Conservation (phyloP, 2,797 vertebrate species). For the Anguilla pacifica region DNA sequence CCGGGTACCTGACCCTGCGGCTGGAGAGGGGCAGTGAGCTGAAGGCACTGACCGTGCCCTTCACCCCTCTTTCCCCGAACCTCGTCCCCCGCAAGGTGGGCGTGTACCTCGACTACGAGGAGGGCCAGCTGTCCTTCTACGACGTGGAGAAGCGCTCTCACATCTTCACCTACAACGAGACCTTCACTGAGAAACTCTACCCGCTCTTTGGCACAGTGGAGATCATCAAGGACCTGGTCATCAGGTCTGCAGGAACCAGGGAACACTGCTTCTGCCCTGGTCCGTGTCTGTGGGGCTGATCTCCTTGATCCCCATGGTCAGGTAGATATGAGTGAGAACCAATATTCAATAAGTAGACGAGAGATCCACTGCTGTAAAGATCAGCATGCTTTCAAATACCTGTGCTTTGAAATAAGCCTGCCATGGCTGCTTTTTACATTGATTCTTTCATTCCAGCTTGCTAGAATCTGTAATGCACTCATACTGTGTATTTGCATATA, state of each 20-base stretch:
- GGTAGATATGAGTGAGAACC: conserved; percentile 7
- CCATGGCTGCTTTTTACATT: conserved; percentile 42
- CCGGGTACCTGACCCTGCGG: conserved; percentile 73
- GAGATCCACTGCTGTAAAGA: conserved; percentile 30
- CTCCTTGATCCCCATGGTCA: neutral
- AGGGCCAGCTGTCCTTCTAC: conserved; percentile 78
- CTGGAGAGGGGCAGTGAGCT: conserved; percentile 73
- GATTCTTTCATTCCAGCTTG: conserved; percentile 44
- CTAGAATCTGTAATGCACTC: conserved; percentile 40
- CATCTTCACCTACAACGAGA: conserved; percentile 74
- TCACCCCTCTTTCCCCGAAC: conserved; percentile 52
- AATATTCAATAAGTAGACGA: neutral
- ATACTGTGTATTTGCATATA: conserved; percentile 40
- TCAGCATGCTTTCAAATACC: conserved; percentile 26
- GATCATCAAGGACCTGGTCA: conserved; percentile 69
- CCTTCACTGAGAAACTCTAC: conserved; percentile 70
- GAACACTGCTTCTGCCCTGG: conserved; percentile 72
- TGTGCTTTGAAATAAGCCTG: conserved; percentile 9
- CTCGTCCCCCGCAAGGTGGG: conserved; percentile 65
- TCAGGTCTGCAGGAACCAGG: conserved; percentile 58
- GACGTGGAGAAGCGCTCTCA: conserved; percentile 72
- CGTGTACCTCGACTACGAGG: conserved; percentile 75
- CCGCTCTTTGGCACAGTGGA: conserved; percentile 77
- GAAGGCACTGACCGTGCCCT: conserved; percentile 70
- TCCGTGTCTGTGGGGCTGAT: conserved; percentile 73